Base-by-base conservation (phyloP, 2,113 vertebrate genomes). In the Aix galericulata region DNA sequence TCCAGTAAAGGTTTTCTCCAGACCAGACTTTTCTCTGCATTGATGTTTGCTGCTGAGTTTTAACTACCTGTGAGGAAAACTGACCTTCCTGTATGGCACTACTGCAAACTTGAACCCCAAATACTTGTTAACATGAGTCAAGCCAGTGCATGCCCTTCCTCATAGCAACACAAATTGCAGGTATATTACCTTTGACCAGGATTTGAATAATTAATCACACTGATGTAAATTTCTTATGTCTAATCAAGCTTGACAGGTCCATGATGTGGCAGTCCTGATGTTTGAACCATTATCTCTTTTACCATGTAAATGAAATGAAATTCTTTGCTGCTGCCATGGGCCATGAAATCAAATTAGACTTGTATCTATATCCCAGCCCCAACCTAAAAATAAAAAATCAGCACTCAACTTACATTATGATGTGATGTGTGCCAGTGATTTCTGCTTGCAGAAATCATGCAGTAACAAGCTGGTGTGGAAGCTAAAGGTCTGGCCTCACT, bases 341-440 rank as follows among this genome's bases (percentile, higher is more conserved):
- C 36, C 27, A 71, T 48, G 31, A 90, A 8, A 36, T 59, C 11
- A 50, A 76, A 79, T n/a, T n/a, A 29, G 52, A 60, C 13, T 5
- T 1, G 22, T 80, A 16, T 7, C 38, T 87, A 26, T 31, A 64
- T 46, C 6, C 46, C 27, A 50, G 15, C 13, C 4, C 6, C 26
- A 50, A 52, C 1, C 1, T 63, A 17, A 71, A 81, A 63, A 46
- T 5, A 17, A 13, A 17, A 3, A 3, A 11, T 32, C 48, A 68
- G 14, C 7, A 64, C 26, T 75, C 34, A 84, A 6, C 18, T 63
- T 40, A 12, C 2, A 36, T 25, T 34, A 3, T 9, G 20, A 80
- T 15, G 36, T 0, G 0, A 67, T 5, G 11, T 12, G 5, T 34
- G 17, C 38, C 17, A 25, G 31, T 56, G 56, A 36, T 73, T 86